Evolutionary conservation across 2,888 invertebrate species (phyloP).

Genomic region (Rhagonycha fulva): DNA sequence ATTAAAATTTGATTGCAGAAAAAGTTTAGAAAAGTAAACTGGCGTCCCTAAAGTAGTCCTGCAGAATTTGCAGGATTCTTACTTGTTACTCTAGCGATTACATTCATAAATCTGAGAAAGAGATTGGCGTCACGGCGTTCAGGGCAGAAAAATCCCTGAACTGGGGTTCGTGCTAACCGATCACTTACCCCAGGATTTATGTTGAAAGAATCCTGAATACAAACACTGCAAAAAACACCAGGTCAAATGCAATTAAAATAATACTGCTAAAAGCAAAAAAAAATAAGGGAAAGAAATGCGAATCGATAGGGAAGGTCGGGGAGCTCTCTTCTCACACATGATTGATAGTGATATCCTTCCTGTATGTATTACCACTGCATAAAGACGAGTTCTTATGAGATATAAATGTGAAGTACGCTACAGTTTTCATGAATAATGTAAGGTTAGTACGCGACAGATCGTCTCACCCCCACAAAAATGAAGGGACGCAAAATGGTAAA

Average conservation of each 20-base stretch:
- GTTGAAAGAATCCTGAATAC: conserved; percentile 53
- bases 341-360: conserved; percentile 46
- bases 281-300: neutral
- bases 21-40: conserved; percentile 16
- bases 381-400: conserved; percentile 46
- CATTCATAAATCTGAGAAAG: conserved; percentile 56
- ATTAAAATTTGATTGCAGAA: conserved; percentile 5
- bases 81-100: conserved; percentile 55
- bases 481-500: conserved; percentile 50
- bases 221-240: conserved; percentile 44
- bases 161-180: conserved; percentile 56
- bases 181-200: conserved; percentile 56
- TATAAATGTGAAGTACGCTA: conserved; percentile 50
- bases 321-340: conserved; percentile 30
- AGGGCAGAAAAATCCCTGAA: conserved; percentile 54
- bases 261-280: conserved; percentile 1
- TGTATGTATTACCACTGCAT: conserved; percentile 35
- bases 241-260: conserved; percentile 35
- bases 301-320: neutral
- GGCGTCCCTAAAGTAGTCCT: conserved; percentile 18
- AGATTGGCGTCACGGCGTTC: conserved; percentile 49
- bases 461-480: conserved; percentile 44
- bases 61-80: conserved; percentile 38
- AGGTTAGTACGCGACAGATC: conserved; percentile 50
- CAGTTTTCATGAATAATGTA: conserved; percentile 57